Conservation (phyloP, 2,888 invertebrate genomes). For the Vanessa cardui region DNA sequence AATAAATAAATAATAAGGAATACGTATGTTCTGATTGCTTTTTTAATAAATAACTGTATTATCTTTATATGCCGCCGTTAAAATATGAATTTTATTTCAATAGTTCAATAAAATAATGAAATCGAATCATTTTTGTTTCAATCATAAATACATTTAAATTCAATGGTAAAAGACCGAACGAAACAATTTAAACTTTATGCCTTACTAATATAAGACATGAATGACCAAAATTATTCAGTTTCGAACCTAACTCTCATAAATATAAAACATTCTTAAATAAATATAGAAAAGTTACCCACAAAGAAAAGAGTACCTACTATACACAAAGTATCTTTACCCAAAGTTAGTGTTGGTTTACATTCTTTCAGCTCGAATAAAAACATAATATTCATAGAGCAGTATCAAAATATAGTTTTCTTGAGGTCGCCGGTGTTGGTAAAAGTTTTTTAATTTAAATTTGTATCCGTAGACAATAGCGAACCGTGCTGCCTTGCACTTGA, state of each 20-base stretch:
- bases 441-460: slow-evolving; percentile 44
- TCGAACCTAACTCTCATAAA: too few species aligned
- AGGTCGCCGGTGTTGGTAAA: slow-evolving; percentile 30
- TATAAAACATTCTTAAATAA: too few species aligned
- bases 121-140: slow-evolving; percentile 13
- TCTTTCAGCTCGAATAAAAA: slow-evolving; percentile 18
- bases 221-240: too few species aligned
- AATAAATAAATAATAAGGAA: slow-evolving; percentile 40
- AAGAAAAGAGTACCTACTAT: not conserved
- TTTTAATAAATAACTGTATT: slow-evolving; percentile 36
- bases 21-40: slow-evolving; percentile 28
- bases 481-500: slow-evolving; percentile 34
- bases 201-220: too few species aligned
- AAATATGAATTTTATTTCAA: slow-evolving; percentile 21
- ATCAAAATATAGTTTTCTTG: slow-evolving; percentile 28
- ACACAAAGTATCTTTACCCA: slow-evolving; percentile 18
- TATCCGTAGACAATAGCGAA: slow-evolving; percentile 37
- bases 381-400: slow-evolving; percentile 20
- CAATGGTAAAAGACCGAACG: too few species aligned
- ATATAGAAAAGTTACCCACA: too few species aligned
- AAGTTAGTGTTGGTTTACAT: slow-evolving; percentile 11
- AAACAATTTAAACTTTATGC: too few species aligned
- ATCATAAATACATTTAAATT: slow-evolving; percentile 1
- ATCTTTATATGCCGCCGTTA: slow-evolving; percentile 21
- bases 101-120: slow-evolving; percentile 14